A percentile compares a stretch with the other conserved stretches of the same genome.
Evolutionary conservation across 1,140 invertebrate species (phyloP).

Genomic region (Drosophila kikkawai): DNA sequence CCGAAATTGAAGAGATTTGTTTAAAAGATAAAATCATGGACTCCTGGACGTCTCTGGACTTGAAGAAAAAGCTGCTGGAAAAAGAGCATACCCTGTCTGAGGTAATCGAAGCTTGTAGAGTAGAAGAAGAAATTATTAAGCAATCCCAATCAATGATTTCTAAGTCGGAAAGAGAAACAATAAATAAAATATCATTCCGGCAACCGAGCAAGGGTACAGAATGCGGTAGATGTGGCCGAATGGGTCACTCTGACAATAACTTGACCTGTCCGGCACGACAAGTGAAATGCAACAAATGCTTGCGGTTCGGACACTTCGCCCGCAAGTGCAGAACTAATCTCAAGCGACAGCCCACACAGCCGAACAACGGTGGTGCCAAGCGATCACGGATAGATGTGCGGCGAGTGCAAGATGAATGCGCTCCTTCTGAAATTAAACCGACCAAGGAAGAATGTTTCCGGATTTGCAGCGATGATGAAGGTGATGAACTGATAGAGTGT

Average conservation of each 20-base stretch:
- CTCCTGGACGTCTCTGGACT: constrained; percentile 1
- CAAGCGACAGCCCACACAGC: too few relatives aligned
- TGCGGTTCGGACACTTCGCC: constrained; percentile 30
- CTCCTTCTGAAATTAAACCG: too few relatives aligned
- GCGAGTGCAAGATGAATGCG: too few relatives aligned
- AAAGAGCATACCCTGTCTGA: constrained; percentile 29
- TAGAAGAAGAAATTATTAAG: constrained; percentile 34
- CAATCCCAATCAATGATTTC: constrained; percentile 18
- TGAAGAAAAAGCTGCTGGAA: constrained; percentile 30
- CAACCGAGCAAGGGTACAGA: constrained; percentile 16
- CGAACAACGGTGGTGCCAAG: too few relatives aligned
- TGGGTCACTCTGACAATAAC: constrained; percentile 27
- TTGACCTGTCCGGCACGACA: constrained; percentile 26
- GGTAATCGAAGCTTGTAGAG: constrained; percentile 26
- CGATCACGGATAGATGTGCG: too few relatives aligned
- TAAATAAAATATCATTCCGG: constrained; percentile 26
- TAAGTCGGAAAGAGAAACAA: constrained; percentile 4
- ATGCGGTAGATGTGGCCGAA: constrained; percentile 29
- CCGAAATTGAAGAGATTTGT: constrained; percentile 35
- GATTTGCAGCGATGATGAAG: too few relatives aligned
- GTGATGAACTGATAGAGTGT: too few relatives aligned
- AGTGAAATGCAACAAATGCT: constrained; percentile 25
- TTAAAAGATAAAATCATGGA: constrained; percentile 39
- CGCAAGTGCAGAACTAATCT: constrained; percentile 34
- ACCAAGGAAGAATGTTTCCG: too few relatives aligned